A percentile compares a stretch with the other conserved stretches of the same genome.
phyloP scores from a whole-genome alignment of 1,140 invertebrate genomes.

The Wasmannia auropunctata region DNA sequence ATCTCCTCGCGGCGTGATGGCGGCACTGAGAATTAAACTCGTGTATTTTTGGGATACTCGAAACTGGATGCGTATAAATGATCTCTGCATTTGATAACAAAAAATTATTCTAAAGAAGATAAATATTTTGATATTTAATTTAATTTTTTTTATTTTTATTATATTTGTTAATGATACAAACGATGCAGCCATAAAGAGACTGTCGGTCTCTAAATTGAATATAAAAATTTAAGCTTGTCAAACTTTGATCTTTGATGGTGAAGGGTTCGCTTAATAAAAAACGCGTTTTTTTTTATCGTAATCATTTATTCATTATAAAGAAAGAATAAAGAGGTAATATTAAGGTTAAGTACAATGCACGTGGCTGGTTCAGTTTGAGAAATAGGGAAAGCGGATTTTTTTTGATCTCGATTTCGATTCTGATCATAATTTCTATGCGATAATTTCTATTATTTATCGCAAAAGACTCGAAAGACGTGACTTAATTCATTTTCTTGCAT shows the following conservation, averaged over 20 bases:
- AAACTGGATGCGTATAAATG: background rate
- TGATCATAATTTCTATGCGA: background rate
- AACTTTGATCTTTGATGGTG: background rate
- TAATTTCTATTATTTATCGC: too few species aligned
- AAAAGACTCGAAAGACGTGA: background rate
- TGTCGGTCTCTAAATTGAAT: background rate
- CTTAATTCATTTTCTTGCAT: background rate
- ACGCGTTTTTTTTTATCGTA: constrained; percentile 34
- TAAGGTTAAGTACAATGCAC: constrained; percentile 70
- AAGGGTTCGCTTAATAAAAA: constrained; percentile 40
- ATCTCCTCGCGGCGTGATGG: constrained; percentile 5
- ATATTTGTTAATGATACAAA: background rate
- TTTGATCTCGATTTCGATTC: background rate
- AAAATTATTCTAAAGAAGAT: background rate
- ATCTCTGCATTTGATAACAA: background rate
- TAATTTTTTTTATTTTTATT: background rate
- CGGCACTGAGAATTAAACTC: background rate
- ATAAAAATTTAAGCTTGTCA: background rate
- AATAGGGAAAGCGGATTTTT: constrained; percentile 12
- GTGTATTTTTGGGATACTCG: background rate
- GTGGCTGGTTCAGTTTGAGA: constrained; percentile 35
- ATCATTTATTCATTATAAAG: constrained; percentile 68
- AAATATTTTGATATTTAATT: background rate
- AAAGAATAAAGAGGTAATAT: constrained; percentile 54
- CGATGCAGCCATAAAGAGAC: background rate